Evolutionary conservation across 2,888 invertebrate genomes (phyloP), one percentile per base, ranked within the genome.

Genomic region (Laspeyria flexula): DNA sequence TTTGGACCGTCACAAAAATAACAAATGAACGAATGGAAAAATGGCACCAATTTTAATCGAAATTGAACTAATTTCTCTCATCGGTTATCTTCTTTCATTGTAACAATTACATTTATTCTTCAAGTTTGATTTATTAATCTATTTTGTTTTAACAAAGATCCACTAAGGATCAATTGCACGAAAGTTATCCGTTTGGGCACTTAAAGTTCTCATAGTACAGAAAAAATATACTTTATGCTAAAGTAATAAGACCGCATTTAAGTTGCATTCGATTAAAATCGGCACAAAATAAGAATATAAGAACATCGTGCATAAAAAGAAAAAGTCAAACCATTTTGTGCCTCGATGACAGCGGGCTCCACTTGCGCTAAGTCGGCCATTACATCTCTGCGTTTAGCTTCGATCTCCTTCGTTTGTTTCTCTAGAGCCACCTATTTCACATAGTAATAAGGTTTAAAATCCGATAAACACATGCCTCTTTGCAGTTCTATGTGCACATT

Each of bases 271-370:
- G 25, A 55, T 39, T 52, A 55, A 55, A 59, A 59, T 58, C 55
- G 42, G 40, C 46, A 58, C 29, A 55, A 10, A 21, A 35, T 39
- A 15, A 43, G 56, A 60, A 43, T 58, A 52, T 43, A 59, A 27
- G 42, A 25, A 6, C 3, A 49, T 27, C 63, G 67, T 77, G 77
- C 65, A 53, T 67, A 67, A 62, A 64, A 73, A 60, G 63, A 67
- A 80, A 80, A 73, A 73, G 73, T 75, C 92, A 90, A 94, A 97
- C 97, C 98, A 93, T 96, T 97, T 93, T 99, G 99, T 27, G 99
- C 99, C 72, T 99, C 99, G 75, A 98, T 96, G 68, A 99, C 99
- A 59, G 99, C 99, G 0, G 99, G 99, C 88, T 99, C 99, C 43
- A 99, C 99, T 90, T 97, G 96, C 1, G 97, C 98, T 70, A 99